A percentile compares a stretch with the other conserved stretches of the same genome.
These are phyloP conservation scores for Lypha dubia DNA, from an alignment of 2,888 invertebrate genomes.

Conservation along the genomic window DNA sequence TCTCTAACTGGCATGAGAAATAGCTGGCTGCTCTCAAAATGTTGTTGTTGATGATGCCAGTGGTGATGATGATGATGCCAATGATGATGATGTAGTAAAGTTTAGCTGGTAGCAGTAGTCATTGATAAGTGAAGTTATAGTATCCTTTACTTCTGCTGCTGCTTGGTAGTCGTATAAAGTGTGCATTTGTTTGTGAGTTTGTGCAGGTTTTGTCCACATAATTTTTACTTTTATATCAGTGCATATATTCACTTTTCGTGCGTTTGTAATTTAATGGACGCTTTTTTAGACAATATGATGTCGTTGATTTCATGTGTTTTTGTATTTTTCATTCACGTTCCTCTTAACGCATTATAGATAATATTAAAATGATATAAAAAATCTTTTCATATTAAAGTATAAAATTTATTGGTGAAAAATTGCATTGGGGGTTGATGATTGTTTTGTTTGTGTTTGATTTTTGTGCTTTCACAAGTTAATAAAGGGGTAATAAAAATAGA, in stretches of 20 bases:
- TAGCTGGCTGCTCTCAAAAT: slow-evolving; percentile 31
- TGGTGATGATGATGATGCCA: not conserved
- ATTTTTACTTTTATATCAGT: slow-evolving; percentile 38
- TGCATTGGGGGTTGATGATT: not conserved
- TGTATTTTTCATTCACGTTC: not conserved
- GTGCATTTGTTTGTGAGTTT: not conserved
- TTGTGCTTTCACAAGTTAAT: not conserved
- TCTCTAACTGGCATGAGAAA: slow-evolving; percentile 36
- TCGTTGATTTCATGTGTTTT: not conserved
- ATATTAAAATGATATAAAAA: slow-evolving; percentile 60
- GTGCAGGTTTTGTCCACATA: not conserved
- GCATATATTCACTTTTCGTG: slow-evolving; percentile 52
- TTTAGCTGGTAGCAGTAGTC: slow-evolving; percentile 5
- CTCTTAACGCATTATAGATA: slow-evolving; percentile 35
- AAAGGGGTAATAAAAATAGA: slow-evolving; percentile 8
- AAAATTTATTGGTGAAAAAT: slow-evolving; percentile 11
- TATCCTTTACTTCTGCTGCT: not conserved
- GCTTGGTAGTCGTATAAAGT: not conserved
- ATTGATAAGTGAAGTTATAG: slow-evolving; percentile 9
- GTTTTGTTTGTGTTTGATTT: not conserved
- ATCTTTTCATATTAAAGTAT: slow-evolving; percentile 43
- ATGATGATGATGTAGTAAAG: slow-evolving; percentile 20
- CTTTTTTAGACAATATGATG: slow-evolving; percentile 51
- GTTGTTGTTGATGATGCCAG: slow-evolving; percentile 20
- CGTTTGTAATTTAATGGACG: slow-evolving; percentile 60